Conservation (phyloP, 2,888 invertebrate genomes). For the Hybos culiciformis region DNA sequence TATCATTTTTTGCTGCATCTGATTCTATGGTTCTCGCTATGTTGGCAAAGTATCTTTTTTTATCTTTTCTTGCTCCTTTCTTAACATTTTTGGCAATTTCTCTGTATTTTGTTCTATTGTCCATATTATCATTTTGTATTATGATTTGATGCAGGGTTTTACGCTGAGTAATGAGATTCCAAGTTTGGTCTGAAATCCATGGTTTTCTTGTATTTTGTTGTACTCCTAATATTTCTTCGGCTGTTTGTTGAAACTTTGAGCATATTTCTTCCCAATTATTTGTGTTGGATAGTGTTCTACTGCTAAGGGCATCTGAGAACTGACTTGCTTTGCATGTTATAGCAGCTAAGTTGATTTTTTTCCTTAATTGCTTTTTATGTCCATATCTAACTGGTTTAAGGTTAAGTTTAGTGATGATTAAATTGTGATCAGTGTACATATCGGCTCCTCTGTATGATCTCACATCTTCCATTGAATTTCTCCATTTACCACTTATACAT, state of each 20-base stretch:
- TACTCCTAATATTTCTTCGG: not conserved
- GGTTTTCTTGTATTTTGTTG: not conserved
- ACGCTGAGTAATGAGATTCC: not conserved
- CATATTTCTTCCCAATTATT: not conserved
- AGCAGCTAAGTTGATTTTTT: too few relatives aligned
- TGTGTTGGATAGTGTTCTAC: too few relatives aligned
- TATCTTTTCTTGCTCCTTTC: not conserved
- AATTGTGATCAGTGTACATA: conserved; percentile 1
- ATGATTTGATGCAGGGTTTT: not conserved
- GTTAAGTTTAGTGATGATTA: too few relatives aligned
- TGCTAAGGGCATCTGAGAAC: too few relatives aligned
- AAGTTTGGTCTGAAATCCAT: not conserved
- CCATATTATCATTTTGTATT: not conserved
- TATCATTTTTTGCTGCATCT: not conserved
- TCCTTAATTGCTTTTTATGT: too few relatives aligned
- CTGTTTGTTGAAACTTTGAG: not conserved
- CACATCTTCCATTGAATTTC: not conserved
- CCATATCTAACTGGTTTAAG: too few relatives aligned
- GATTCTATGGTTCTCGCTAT: not conserved
- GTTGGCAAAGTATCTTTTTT: not conserved
- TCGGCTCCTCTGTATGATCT: conserved; percentile 1
- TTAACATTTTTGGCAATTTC: not conserved
- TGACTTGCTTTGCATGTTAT: too few relatives aligned
- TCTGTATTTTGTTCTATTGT: not conserved
- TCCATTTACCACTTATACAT: not conserved